Percentiles rank a stretch among this genome's conserved stretches.
phyloP scores from a whole-genome alignment of 1,140 invertebrate genomes.

The Nasonia longicornis region DNA sequence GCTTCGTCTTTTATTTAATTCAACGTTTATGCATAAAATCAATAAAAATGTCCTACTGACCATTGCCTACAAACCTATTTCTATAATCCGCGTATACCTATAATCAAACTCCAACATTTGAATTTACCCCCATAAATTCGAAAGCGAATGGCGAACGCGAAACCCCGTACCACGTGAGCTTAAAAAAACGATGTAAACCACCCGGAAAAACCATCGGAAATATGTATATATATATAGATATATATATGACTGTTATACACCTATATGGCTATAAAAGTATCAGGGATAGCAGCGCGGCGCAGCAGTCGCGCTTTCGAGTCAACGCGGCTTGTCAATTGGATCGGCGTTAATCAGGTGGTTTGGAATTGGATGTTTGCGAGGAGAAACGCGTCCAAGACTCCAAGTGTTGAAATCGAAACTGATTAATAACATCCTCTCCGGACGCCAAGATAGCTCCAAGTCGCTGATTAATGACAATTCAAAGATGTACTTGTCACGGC shows the following conservation, averaged over 20 bases:
- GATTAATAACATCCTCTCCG: background rate
- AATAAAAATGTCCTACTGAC: too few species aligned
- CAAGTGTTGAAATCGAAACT: background rate
- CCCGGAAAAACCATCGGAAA: too few species aligned
- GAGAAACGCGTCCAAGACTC: background rate
- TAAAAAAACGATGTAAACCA: too few species aligned
- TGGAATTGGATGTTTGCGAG: conserved; percentile 22
- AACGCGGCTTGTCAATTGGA: conserved; percentile 23
- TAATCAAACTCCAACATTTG: background rate
- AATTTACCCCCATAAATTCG: background rate
- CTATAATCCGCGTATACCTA: background rate
- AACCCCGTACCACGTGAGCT: too few species aligned
- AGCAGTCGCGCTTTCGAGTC: conserved; percentile 7
- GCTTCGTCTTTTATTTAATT: background rate
- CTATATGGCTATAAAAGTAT: too few species aligned
- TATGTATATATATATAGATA: too few species aligned
- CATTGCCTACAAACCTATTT: too few species aligned
- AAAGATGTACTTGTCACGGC: conserved; percentile 54
- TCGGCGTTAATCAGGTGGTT: conserved; percentile 46
- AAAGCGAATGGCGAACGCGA: too few species aligned
- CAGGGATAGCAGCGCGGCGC: background rate
- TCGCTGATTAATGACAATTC: conserved; percentile 29
- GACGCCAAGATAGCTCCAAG: background rate
- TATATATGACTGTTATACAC: too few species aligned
- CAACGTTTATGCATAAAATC: too few species aligned